Evolutionary conservation across 2,888 invertebrate species (phyloP), one percentile per base, ranked within the genome.

Genomic region (Acanthococcus lagerstroemiae): DNA sequence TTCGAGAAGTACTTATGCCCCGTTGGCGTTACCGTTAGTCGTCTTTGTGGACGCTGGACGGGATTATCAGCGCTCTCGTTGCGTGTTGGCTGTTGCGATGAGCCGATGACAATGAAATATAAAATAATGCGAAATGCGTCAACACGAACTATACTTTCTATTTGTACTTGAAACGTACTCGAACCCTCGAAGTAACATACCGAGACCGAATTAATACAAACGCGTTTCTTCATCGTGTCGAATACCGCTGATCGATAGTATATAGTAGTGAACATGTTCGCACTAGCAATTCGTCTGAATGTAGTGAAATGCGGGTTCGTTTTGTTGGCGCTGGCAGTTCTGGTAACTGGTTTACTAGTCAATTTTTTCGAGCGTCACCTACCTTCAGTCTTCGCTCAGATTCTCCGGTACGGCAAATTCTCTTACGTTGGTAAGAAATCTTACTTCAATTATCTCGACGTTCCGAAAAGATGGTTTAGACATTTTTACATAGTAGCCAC

Each of bases 401-500:
- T 80, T 0, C 85, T 84, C 74, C 81, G 83, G 24, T 89, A 87
- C 76, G 90, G 90, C 15, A 88, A 88, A 76, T 85, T 83, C 72
- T 80, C 83, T 0, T 80, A 52, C 25, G 60, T 82, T 69, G 81
- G 80, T 72, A 81, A 81, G 0, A 72, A 76, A 67, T 74, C 67
- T 77, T 70, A 70, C 72, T 0, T 81, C 1, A 74, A 72, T 46
- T 72, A 74, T 22, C 25, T 83, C 19, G 86, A 89, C 75, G 79
- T 90, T 52, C 90, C 90, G 0, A 91, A 90, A 76, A 80, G 80
- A 27, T 88, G 85, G 80, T 92, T 90, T 73, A 80, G 78, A 71
- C 91, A 92, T 76, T 91, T 90, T 74, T 92, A 92, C 74, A 73
- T 84, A 5, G 84, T 86, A 73, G 84, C 89, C 0, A 78, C 83